Base-by-base conservation (phyloP, 2,888 invertebrate genomes). In the Micropterix aruncella region DNA sequence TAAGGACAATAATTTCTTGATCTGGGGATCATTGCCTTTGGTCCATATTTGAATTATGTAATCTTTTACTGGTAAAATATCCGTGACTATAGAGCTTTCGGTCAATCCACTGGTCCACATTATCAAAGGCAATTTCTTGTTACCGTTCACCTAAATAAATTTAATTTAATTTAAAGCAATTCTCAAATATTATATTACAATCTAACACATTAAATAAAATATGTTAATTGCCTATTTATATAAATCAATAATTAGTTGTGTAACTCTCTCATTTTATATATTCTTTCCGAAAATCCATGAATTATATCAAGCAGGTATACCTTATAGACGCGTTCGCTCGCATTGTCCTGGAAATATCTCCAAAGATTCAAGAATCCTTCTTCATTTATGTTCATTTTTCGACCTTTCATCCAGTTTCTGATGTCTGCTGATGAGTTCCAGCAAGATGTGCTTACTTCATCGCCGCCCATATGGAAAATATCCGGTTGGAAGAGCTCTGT, bases 401-500 rank as follows among this genome's bases (percentile, higher is more conserved):
- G 70, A 19, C 68, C 62, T 2, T 62, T 52, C 83, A 87, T 84
- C 75, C 82, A 86, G 17, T 74, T 62, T 45, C 71, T 77, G 44
- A 91, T 83, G 43, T 68, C 66, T 2, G 65, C 59, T 1, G 83
- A 82, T 1, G 79, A 73, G 55, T 84, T 85, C 90, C 90, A 91
- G 59, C 90, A 91, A 3, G 64, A 57, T 44, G 72, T 66, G 43
- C 62, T 73, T 1, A 80, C 87, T 60, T 90, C 89, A 56, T 90
- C 89, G 0, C 89, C 90, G 2, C 90, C 90, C 88, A 89, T 89
- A 60, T 90, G 90, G 65, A 89, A 89, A 2, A 88, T 69, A 56
- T 87, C 87, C 0, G 83, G 78, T 1, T 75, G 57, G 59, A 85
- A 85, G 41, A 76, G 71, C 1, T 75, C 73, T 71, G 57, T 3